phyloP scores from a whole-genome alignment of 2,797 vertebrate genomes.

The Characodon lateralis region DNA sequence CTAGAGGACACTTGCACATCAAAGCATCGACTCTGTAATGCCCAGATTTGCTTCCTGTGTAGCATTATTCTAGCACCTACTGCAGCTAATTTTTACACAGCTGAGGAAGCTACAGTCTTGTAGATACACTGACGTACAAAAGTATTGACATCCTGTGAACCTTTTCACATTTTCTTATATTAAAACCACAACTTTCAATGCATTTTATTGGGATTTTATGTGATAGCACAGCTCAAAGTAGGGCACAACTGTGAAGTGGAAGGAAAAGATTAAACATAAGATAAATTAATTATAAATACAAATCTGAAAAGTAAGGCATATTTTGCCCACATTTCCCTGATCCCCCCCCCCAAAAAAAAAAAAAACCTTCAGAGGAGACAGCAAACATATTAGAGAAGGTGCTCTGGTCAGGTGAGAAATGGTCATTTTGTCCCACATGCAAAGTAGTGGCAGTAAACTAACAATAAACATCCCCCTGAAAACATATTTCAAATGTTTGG shows the following conservation, averaged over 20 bases:
- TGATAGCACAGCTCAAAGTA: neutral
- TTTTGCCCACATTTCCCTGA: neutral
- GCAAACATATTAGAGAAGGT: neutral
- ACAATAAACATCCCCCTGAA: neutral
- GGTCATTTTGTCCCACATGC: neutral
- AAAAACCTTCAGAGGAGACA: neutral
- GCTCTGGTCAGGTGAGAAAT: neutral
- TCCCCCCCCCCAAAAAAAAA: no score
- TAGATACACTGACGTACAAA: conserved; percentile 3
- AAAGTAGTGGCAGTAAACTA: no score
- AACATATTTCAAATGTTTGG: neutral
- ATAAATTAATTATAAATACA: neutral
- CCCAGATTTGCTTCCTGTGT: conserved; percentile 45
- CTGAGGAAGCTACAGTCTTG: conserved; percentile 34
- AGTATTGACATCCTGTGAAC: neutral
- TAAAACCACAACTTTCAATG: neutral
- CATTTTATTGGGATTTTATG: neutral
- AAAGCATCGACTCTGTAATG: conserved; percentile 62
- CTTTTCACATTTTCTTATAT: neutral
- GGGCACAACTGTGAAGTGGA: neutral
- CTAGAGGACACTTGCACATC: conserved; percentile 65
- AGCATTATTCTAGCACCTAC: conserved; percentile 43
- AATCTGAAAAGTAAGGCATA: neutral
- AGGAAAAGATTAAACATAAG: neutral
- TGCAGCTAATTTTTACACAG: conserved; percentile 50